phyloP scores from a whole-genome alignment of 1,140 invertebrate genomes.

The Lordiphosa stackelbergi region DNA sequence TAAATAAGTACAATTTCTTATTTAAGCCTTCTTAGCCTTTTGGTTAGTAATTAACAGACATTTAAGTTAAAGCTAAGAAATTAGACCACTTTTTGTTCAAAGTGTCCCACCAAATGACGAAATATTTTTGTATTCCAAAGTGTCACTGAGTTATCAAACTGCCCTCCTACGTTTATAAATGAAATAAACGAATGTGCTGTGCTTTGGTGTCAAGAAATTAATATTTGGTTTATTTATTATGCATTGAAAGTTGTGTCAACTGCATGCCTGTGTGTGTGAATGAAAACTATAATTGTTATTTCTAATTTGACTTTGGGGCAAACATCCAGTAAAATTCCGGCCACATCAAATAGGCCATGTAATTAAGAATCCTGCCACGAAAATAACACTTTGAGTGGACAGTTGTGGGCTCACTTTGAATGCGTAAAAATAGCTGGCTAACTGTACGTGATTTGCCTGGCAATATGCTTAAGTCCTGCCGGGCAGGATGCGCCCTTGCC shows the following conservation, averaged over 20 bases:
- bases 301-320: slow-evolving; percentile 30
- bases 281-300: slow-evolving; percentile 44
- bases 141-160: no score
- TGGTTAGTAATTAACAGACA: no score
- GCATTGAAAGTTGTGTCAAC: slow-evolving; percentile 56
- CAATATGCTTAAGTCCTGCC: slow-evolving; percentile 13
- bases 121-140: no score
- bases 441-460: slow-evolving; percentile 65
- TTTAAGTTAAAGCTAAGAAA: no score
- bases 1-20: no score
- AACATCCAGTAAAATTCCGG: slow-evolving; percentile 18
- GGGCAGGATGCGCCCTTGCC: slow-evolving; percentile 6
- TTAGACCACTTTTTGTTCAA: no score
- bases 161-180: slow-evolving; percentile 25
- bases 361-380: slow-evolving; percentile 64
- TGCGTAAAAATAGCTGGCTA: slow-evolving; percentile 62
- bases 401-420: slow-evolving; percentile 44
- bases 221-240: slow-evolving; percentile 72
- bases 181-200: slow-evolving; percentile 36
- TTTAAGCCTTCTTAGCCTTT: no score
- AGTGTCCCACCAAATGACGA: no score
- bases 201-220: slow-evolving; percentile 43
- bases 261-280: slow-evolving; percentile 19
- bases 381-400: slow-evolving; percentile 73
- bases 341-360: slow-evolving; percentile 37